Evolutionary conservation across 23 tunicate species (phyloP), one percentile per base, ranked within the genome.

Genomic region (Halocynthia aurantium): DNA sequence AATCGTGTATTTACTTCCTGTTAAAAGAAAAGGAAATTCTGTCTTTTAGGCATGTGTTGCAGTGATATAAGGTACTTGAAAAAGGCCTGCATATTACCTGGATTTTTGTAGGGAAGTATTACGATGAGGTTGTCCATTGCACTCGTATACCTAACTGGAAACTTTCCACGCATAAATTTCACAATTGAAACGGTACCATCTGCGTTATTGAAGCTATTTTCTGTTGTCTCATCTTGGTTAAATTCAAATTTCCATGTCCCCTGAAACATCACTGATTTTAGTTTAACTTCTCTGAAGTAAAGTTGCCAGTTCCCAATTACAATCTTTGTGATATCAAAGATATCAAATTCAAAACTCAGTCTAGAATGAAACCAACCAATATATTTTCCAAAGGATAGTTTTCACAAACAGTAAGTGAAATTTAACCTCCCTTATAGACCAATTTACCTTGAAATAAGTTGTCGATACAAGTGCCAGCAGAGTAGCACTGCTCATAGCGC

Each of bases 371-470:
- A 31, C 44, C 44, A 31, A 31, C 44, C 44, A 31, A 0, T 31
- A 0, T 31, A 31, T 31, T 31, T 31, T 1, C 44, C 44, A 31
- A 31, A 31, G 44, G 44, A 31, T 31, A 4, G 44, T 31, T 31
- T 31, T 31, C 44, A 31, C 44, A 31, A 31, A 31, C 44, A 31
- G 44, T 4, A 31, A 31, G 1, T 31, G 44, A 31, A 31, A 31
- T 31, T 31, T 31, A 31, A 31, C 44, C 44, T 31, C 44, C 44
- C 44, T 31, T 10, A 1, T 21, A 2, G 13, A 19, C 10, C 7
- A 53, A 17, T 15, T 53, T 76, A 84, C 89, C 83, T 84, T 84
- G 57, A 84, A 84, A 78, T 77, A 84, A 15, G 71, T 21, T 10
- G 89, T 70, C 6, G 89, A 84, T 17, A 78, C 70, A n/a, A 84